A percentile compares a stretch with the other conserved stretches of the same genome.
phyloP scores from a whole-genome alignment of 2,113 vertebrate genomes.

The Pelusios castaneus region DNA sequence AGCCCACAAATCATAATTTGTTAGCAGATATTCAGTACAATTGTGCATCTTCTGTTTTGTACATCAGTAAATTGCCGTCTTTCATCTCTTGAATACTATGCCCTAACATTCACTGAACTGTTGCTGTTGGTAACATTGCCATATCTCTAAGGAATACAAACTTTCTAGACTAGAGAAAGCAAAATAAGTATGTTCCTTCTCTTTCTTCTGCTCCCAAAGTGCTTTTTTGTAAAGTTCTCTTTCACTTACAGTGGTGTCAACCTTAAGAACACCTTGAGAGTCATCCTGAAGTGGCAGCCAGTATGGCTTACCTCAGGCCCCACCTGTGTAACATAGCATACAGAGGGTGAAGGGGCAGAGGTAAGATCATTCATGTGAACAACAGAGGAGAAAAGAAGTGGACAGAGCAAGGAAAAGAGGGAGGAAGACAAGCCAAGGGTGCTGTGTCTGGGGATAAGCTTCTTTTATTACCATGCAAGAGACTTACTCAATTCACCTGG shows the following conservation, averaged over 20 bases:
- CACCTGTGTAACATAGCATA: background rate
- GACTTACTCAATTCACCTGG: background rate
- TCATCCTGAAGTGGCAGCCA: background rate
- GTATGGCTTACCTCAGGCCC: background rate
- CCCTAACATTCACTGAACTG: background rate
- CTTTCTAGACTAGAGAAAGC: background rate
- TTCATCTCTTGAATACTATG: background rate
- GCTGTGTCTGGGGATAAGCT: background rate
- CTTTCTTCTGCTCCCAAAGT: background rate
- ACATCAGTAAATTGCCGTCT: background rate
- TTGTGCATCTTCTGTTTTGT: background rate
- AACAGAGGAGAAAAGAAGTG: background rate
- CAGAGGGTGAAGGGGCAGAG: background rate
- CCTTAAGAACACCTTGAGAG: too few species aligned
- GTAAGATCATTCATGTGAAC: background rate
- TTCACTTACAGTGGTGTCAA: background rate
- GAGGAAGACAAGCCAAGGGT: background rate
- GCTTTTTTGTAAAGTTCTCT: background rate
- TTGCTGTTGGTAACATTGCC: background rate
- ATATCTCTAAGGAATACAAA: background rate
- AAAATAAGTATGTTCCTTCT: background rate
- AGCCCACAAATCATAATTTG: background rate
- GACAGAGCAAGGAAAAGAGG: background rate
- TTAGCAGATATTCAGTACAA: background rate
- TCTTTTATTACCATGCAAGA: background rate